phyloP scores from a whole-genome alignment of 2,113 vertebrate species.

The Austrofundulus limnaeus region DNA sequence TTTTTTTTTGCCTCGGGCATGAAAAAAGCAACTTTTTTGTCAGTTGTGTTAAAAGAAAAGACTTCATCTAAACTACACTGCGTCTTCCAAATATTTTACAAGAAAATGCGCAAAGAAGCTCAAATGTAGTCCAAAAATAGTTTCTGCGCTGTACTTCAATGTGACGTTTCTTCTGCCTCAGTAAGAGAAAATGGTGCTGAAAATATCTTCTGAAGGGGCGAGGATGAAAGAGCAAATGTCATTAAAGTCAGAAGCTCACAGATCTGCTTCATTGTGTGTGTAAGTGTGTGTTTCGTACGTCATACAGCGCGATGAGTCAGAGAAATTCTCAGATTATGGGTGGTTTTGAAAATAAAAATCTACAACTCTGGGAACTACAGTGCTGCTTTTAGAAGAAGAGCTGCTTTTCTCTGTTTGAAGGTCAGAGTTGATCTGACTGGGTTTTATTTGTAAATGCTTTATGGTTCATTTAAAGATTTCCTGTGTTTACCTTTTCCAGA shows the following conservation, averaged over 20 bases:
- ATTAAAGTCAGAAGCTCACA: slow-evolving; percentile 47
- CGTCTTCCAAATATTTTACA: slow-evolving; percentile 5
- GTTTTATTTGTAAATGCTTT: slow-evolving; percentile 19
- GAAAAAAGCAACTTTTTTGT: slow-evolving; percentile 27
- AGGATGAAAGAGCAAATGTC: slow-evolving; percentile 46
- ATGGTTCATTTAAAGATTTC: slow-evolving; percentile 5
- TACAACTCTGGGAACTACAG: slow-evolving; percentile 14
- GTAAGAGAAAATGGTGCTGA: slow-evolving; percentile 38
- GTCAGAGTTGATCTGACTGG: neutral
- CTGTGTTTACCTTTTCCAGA: neutral
- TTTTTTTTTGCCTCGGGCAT: slow-evolving; percentile 23
- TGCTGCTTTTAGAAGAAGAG: slow-evolving; percentile 15
- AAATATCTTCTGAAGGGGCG: slow-evolving; percentile 18
- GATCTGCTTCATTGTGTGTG: slow-evolving; percentile 35
- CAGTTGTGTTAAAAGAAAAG: neutral
- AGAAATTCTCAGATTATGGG: slow-evolving; percentile 38
- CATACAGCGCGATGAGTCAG: slow-evolving; percentile 35
- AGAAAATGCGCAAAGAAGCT: neutral
- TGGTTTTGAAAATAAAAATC: slow-evolving; percentile 35
- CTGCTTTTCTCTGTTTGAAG: slow-evolving; percentile 14
- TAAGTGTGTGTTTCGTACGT: slow-evolving; percentile 27
- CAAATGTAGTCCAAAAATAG: slow-evolving; percentile 3
- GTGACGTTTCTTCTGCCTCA: slow-evolving; percentile 10
- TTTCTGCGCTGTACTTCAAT: slow-evolving; percentile 18
- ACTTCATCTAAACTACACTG: neutral